These are phyloP conservation scores for Gerris lacustris DNA, from an alignment of 2,888 invertebrate species.

Conservation along the genomic window DNA sequence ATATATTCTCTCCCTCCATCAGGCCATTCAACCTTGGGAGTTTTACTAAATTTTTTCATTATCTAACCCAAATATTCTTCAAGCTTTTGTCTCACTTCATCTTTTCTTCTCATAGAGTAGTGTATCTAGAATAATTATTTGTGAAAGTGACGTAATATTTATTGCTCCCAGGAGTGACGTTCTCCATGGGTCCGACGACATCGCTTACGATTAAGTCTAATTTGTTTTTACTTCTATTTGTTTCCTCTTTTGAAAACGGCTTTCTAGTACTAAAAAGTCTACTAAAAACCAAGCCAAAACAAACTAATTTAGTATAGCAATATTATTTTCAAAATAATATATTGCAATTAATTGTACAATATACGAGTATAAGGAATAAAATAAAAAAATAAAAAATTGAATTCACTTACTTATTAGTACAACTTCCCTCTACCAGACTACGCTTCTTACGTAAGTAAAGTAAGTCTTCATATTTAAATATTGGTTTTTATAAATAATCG, in stretches of 20 bases:
- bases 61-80: not conserved
- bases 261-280: too few species aligned
- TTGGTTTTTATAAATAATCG: too few species aligned
- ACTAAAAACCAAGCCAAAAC: too few species aligned
- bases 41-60: not conserved
- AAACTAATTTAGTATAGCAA: too few species aligned
- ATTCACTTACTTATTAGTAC: too few species aligned
- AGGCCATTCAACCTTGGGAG: not conserved
- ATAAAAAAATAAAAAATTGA: too few species aligned
- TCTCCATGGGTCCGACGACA: constrained; percentile 29
- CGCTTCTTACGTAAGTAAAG: too few species aligned
- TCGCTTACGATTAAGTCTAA: constrained; percentile 17
- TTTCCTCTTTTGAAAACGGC: not conserved
- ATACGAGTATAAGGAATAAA: too few species aligned
- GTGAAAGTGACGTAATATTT: constrained; percentile 30
- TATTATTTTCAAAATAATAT: too few species aligned
- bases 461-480: too few species aligned
- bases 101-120: not conserved
- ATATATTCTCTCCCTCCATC: not conserved
- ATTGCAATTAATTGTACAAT: too few species aligned
- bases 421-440: too few species aligned
- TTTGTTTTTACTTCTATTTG: not conserved
- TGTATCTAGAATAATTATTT: not conserved
- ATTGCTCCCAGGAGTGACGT: constrained; percentile 24
- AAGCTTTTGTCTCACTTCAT: not conserved